phyloP scores from a whole-genome alignment of 2,113 vertebrate genomes.

The Cygnus buccinator region DNA sequence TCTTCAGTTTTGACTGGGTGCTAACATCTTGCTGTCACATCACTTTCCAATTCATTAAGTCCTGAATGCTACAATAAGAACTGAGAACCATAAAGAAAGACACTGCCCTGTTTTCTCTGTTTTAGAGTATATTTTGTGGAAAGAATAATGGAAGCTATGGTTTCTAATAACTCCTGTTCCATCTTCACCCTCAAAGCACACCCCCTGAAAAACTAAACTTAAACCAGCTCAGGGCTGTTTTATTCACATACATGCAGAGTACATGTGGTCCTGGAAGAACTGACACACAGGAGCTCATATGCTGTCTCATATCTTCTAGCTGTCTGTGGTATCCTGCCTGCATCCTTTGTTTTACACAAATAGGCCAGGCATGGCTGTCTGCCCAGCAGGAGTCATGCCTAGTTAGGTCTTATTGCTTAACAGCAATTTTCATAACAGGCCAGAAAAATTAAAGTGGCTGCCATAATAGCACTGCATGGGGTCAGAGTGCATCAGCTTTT shows the following conservation, averaged over 20 bases:
- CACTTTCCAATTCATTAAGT: background rate
- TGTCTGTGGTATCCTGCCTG: background rate
- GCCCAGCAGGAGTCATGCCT: background rate
- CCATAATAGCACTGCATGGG: background rate
- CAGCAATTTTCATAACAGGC: background rate
- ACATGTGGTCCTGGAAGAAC: background rate
- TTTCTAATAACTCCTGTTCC: background rate
- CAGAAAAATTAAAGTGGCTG: background rate
- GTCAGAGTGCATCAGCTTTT: background rate
- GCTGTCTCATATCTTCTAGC: background rate
- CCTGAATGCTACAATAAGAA: background rate
- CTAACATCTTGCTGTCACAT: background rate
- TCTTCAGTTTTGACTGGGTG: background rate
- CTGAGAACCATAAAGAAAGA: background rate
- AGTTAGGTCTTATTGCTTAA: background rate
- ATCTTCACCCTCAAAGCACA: background rate
- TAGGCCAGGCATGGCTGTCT: rapidly evolving
- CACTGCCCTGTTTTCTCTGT: background rate
- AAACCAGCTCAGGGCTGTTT: background rate
- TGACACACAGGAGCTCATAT: background rate
- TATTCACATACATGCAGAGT: background rate
- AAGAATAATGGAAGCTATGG: background rate
- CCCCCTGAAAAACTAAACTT: background rate
- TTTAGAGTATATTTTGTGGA: background rate
- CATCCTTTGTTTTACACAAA: background rate